phyloP scores from a whole-genome alignment of 2,113 vertebrate genomes.

The Lipophrys pholis region DNA sequence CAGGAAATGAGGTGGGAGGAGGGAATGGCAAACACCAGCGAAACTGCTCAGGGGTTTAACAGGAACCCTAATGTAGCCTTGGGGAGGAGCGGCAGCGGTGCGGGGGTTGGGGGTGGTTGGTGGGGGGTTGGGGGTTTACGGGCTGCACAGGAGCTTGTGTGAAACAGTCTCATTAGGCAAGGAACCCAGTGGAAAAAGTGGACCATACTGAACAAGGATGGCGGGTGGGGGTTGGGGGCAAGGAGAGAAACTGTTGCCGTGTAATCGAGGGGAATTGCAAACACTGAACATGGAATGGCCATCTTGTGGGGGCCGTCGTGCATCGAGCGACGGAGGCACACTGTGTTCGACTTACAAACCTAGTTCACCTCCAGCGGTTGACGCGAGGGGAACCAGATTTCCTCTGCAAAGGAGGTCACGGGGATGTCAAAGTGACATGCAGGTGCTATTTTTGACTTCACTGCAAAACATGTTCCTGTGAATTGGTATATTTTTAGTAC shows the following conservation, averaged over 20 bases:
- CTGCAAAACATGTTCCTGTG: slow-evolving; percentile 13
- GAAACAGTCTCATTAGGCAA: slow-evolving; percentile 62
- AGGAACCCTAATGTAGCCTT: slow-evolving; percentile 24
- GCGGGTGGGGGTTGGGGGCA: slow-evolving; percentile 50
- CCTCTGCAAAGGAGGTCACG: slow-evolving; percentile 9
- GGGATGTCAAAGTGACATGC: neutral
- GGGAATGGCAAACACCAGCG: slow-evolving; percentile 32
- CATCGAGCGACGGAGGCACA: slow-evolving; percentile 30
- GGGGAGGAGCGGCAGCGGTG: neutral
- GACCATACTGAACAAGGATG: slow-evolving; percentile 21
- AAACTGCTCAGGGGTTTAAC: slow-evolving; percentile 51
- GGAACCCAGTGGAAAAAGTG: slow-evolving; percentile 59
- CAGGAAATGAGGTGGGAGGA: slow-evolving; percentile 51
- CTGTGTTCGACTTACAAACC: neutral
- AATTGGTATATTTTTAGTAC: neutral
- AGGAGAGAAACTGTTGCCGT: slow-evolving; percentile 50
- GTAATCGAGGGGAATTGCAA: slow-evolving; percentile 60
- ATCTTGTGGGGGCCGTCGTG: slow-evolving; percentile 45
- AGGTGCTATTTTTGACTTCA: slow-evolving; percentile 29
- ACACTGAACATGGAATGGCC: slow-evolving; percentile 44
- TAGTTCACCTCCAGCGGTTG: neutral
- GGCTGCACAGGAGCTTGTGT: slow-evolving; percentile 34
- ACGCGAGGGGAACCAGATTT: slow-evolving; percentile 1
- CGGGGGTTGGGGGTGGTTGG: too few relatives aligned
- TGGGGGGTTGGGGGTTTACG: slow-evolving; percentile 6